Evolutionary conservation across 2,888 invertebrate species (phyloP).

Genomic region (Calliphora vomitoria): DNA sequence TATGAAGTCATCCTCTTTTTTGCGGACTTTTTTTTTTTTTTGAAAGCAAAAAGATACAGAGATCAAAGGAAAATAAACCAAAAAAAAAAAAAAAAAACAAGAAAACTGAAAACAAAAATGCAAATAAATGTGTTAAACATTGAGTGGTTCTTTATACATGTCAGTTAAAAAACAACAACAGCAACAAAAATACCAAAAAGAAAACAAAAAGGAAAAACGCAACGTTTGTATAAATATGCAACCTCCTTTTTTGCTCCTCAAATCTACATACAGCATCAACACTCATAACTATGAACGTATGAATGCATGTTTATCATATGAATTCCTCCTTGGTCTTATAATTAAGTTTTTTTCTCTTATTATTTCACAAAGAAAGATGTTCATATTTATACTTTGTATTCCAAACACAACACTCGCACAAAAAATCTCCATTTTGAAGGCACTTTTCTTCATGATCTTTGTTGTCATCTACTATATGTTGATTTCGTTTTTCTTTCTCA

Average conservation of each 20-base stretch:
- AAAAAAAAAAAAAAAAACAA: constrained; percentile 7
- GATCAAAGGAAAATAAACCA: constrained; percentile 61
- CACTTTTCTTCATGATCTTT: constrained; percentile 51
- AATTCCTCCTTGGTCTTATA: constrained; percentile 46
- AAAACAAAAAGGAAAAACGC: constrained; percentile 52
- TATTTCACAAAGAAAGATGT: constrained; percentile 56
- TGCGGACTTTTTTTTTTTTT: constrained; percentile 7
- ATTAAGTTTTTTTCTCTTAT: constrained; percentile 41
- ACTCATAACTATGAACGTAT: constrained; percentile 20
- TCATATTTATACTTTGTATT: constrained; percentile 51
- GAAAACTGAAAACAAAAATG: constrained; percentile 74
- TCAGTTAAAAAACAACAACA: constrained; percentile 50
- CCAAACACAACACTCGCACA: background rate
- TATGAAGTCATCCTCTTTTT: constrained; percentile 43
- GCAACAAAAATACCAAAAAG: constrained; percentile 15
- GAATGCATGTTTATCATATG: background rate
- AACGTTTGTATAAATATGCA: constrained; percentile 64
- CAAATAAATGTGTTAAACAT: constrained; percentile 78
- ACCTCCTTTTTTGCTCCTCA: constrained; percentile 64
- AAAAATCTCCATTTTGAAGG: constrained; percentile 59
- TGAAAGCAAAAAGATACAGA: constrained; percentile 50
- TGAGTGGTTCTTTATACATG: constrained; percentile 72
- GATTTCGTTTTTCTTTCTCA: constrained; percentile 41
- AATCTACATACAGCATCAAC: constrained; percentile 37
- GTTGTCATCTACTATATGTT: constrained; percentile 44